Base-by-base conservation (phyloP, 1,140 invertebrate species). In the Pogonomyrmex californicus region DNA sequence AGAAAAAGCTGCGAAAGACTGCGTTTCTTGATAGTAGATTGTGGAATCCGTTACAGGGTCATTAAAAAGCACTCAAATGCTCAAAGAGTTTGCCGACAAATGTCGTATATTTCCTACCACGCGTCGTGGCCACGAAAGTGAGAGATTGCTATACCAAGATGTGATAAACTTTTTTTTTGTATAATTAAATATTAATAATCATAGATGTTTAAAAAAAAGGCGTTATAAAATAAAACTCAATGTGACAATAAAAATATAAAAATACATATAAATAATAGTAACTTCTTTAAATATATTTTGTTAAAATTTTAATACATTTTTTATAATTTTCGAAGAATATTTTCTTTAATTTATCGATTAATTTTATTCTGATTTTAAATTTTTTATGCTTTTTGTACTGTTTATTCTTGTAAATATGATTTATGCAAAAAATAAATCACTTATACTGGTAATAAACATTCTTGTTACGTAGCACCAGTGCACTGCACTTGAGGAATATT, bases 21-120 rank as follows among this genome's bases (percentile, higher is more conserved):
- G 23, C 9, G 12, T 33, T 47, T 51, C 71, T 76, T 7, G 38
- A 81, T 76, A 60, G 14, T 68, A 65, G 7, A 85, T 66, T 65
- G 33, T 33, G 62, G 2, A 14, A 73, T 66, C 10, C 56, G 12
- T 47, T 44, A 68, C 38, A 38, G 17, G 9, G 33, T 71, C 33
- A 54, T 78, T 51, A 78, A 68, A 81, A 66, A 66, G 4, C 33
- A 66, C 6, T 65, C 33, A 71, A 30, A 10, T n/a, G 17, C 38
- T 54, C 49, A 9, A 63, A 77, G 49, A 51, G 47, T 12, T n/a
- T 54, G 4, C 23, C 36, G 4, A 30, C n/a, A 51, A 65, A 10
- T n/a, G 1, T 76, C 5, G 12, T 76, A 60, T 9, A 41, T 30
- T 30, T 44, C 1, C 14, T 47, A 51, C 23, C 17, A 23, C 4